A percentile compares a stretch with the other conserved stretches of the same genome.
Conservation (phyloP, 2,797 vertebrate genomes). For the Helostoma temminkii region DNA sequence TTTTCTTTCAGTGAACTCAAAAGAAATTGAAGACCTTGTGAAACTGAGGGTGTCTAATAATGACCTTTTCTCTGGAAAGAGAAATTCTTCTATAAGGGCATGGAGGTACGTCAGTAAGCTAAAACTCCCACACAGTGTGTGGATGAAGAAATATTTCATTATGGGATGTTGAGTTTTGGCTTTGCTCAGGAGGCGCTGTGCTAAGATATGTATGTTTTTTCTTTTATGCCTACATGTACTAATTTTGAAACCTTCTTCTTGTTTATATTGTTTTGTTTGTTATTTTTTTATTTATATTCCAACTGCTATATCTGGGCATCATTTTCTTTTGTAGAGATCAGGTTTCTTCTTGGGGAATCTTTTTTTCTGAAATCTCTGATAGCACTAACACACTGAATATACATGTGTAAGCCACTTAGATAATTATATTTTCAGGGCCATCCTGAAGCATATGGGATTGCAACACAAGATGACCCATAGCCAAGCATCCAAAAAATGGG, state of each 20-base stretch:
- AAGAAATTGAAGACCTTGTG: slow-evolving; percentile 77
- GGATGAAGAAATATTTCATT: neutral
- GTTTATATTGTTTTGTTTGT: neutral
- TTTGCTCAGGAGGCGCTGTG: neutral
- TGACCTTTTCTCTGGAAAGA: slow-evolving; percentile 79
- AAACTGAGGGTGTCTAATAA: slow-evolving; percentile 80
- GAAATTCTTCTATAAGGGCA: slow-evolving; percentile 75
- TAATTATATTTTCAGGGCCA: slow-evolving; percentile 66
- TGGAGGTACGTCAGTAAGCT: slow-evolving; percentile 73
- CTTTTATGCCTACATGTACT: neutral
- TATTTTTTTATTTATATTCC: neutral
- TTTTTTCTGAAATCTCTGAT: too few species aligned
- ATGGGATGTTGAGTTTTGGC: neutral
- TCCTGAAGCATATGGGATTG: slow-evolving; percentile 80
- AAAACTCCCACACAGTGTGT: neutral
- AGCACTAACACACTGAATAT: too few species aligned
- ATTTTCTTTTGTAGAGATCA: too few species aligned
- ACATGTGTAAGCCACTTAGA: neutral
- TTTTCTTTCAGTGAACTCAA: slow-evolving; percentile 66
- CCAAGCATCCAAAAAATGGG: slow-evolving; percentile 85
- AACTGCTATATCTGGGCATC: too few species aligned
- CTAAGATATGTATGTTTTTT: neutral
- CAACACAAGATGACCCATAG: slow-evolving; percentile 77
- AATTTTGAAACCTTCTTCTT: neutral
- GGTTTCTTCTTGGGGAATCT: too few species aligned